Evolutionary conservation across 2,113 vertebrate genomes (phyloP).

Genomic region (Nipponia nippon): DNA sequence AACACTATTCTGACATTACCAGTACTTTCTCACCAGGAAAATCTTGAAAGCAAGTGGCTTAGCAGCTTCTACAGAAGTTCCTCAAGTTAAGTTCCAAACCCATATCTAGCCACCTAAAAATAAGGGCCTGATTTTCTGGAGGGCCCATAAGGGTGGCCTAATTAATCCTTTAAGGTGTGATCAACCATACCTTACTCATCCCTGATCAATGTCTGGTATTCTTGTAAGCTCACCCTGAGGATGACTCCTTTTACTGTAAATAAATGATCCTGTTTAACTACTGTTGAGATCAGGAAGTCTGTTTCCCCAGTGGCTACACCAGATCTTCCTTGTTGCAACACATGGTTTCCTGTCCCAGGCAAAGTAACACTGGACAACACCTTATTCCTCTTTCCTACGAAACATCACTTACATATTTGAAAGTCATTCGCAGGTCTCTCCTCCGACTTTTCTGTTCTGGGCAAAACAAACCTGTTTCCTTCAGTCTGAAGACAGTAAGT

Average conservation of each 20-base stretch:
- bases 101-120: background rate
- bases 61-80: background rate
- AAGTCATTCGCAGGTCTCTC: background rate
- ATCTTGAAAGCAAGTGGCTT: background rate
- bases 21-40: background rate
- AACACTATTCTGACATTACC: background rate
- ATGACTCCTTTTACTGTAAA: background rate
- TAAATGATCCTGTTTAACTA: background rate
- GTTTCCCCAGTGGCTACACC: background rate
- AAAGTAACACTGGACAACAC: background rate
- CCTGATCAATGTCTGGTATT: background rate
- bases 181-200: background rate
- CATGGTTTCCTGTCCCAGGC: background rate
- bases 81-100: background rate
- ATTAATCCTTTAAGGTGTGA: background rate
- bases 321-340: background rate
- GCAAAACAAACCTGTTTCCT: background rate
- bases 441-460: background rate
- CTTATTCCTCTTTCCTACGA: background rate
- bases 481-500: background rate
- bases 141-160: accelerated
- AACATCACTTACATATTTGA: background rate
- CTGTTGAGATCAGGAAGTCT: background rate
- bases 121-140: background rate
- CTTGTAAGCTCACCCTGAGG: background rate